These are phyloP conservation scores for Brachionus manjavacas DNA, from an alignment of 1,140 invertebrate genomes.

Conservation along the genomic window DNA sequence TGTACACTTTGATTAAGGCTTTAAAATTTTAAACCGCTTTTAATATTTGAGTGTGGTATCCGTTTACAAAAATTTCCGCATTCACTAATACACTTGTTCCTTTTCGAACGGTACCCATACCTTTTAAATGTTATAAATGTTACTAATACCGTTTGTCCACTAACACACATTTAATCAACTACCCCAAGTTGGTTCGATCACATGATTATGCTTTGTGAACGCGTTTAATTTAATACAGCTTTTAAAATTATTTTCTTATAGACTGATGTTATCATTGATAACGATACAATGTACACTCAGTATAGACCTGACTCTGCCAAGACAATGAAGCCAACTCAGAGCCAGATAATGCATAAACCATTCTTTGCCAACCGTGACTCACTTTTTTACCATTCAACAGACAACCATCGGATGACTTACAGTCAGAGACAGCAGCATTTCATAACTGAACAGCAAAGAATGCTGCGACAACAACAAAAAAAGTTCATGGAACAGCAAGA, in stretches of 20 bases:
- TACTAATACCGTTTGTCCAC: constrained; percentile 18
- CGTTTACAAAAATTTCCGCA: not conserved
- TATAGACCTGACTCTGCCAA: not conserved
- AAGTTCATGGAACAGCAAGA: constrained; percentile 34
- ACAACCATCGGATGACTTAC: constrained; percentile 35
- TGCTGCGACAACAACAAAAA: constrained; percentile 25
- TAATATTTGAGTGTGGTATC: not conserved
- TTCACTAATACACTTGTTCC: not conserved
- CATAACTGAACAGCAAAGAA: constrained; percentile 5
- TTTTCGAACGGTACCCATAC: not conserved
- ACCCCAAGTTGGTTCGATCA: not conserved
- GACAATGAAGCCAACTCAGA: not conserved
- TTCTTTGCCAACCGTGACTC: constrained; percentile 35
- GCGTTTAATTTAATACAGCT: not conserved
- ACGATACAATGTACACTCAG: constrained; percentile 28
- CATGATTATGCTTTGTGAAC: not conserved
- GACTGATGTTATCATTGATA: constrained; percentile 25
- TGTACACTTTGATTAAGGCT: not conserved
- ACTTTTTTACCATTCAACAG: constrained; percentile 37
- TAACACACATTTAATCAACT: not conserved
- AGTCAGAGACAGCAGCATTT: constrained; percentile 6
- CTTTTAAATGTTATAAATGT: not conserved
- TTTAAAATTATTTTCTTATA: not conserved
- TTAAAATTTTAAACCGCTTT: constrained; percentile 1
- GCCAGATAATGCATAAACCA: not conserved